A percentile compares a stretch with the other conserved stretches of the same genome.
These are phyloP conservation scores for Yponomeuta cagnagella DNA, from an alignment of 2,888 invertebrate species.

Conservation along the genomic window DNA sequence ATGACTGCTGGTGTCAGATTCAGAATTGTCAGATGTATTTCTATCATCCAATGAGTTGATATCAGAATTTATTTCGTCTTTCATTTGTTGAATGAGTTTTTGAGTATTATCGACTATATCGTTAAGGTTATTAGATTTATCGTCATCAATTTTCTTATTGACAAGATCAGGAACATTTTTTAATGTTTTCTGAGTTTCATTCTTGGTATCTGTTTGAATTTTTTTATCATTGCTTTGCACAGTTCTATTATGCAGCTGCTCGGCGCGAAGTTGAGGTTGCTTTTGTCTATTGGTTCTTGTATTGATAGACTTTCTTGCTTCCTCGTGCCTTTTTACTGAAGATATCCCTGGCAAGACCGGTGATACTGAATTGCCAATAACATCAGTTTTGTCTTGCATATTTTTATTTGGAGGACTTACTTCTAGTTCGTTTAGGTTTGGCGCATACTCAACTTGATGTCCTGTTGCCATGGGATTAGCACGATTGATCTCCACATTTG, in stretches of 20 bases:
- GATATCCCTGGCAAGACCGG: background rate
- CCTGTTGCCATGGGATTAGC: background rate
- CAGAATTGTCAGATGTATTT: slow-evolving; percentile 60
- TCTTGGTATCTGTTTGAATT: background rate
- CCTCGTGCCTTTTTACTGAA: background rate
- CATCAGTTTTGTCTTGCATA: background rate
- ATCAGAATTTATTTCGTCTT: slow-evolving; percentile 77
- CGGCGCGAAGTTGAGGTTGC: background rate
- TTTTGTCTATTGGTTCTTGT: background rate
- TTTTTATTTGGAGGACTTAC: background rate
- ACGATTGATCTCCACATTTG: background rate
- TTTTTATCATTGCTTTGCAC: background rate
- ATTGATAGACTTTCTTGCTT: background rate
- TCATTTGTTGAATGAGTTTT: slow-evolving; percentile 79
- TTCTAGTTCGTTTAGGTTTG: background rate
- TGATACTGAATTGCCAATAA: background rate
- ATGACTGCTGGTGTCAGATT: slow-evolving; percentile 52
- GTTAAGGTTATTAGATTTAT: slow-evolving; percentile 54
- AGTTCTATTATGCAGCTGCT: background rate
- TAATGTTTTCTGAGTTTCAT: background rate
- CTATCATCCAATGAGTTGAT: slow-evolving; percentile 69
- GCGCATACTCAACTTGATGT: background rate
- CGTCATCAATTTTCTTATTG: slow-evolving; percentile 21
- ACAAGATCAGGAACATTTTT: background rate
- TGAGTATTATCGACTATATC: slow-evolving; percentile 78